A percentile compares a stretch with the other conserved stretches of the same genome.
phyloP scores from a whole-genome alignment of 2,888 invertebrate genomes.

The Lumbricus terrestris region DNA sequence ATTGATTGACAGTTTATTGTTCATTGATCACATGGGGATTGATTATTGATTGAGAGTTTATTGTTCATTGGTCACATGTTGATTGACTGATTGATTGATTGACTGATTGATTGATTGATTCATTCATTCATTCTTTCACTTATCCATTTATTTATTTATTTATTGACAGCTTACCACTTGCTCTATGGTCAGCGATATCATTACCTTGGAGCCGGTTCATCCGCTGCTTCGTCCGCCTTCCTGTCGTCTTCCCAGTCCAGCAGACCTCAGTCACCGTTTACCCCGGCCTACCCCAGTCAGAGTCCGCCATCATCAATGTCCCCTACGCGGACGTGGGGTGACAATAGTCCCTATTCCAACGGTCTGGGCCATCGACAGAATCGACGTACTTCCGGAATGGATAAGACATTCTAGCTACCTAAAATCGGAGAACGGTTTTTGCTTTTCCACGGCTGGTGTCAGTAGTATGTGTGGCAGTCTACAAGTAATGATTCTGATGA shows the following conservation, averaged over 20 bases:
- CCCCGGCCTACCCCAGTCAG: background rate
- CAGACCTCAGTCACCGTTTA: background rate
- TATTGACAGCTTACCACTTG: slow-evolving; percentile 10
- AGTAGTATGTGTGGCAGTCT: background rate
- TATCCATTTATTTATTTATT: too few relatives aligned
- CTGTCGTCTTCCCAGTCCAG: background rate
- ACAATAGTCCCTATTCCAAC: background rate
- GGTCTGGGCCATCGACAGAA: background rate
- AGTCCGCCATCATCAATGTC: background rate
- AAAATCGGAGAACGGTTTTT: background rate
- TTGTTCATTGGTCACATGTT: too few relatives aligned
- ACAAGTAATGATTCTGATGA: background rate
- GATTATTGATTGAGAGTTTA: background rate
- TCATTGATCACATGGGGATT: too few relatives aligned
- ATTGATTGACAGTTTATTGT: too few relatives aligned
- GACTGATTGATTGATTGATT: too few relatives aligned
- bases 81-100: too few relatives aligned
- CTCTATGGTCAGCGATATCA: background rate
- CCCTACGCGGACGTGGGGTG: background rate
- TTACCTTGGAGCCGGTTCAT: background rate
- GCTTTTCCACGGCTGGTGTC: background rate
- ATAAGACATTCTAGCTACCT: background rate
- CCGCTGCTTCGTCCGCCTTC: background rate
- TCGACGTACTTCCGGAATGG: background rate
- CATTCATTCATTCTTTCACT: too few relatives aligned